Evolutionary conservation across 2,888 invertebrate species (phyloP), one percentile per base, ranked within the genome.

Genomic region (Pteria penguin): DNA sequence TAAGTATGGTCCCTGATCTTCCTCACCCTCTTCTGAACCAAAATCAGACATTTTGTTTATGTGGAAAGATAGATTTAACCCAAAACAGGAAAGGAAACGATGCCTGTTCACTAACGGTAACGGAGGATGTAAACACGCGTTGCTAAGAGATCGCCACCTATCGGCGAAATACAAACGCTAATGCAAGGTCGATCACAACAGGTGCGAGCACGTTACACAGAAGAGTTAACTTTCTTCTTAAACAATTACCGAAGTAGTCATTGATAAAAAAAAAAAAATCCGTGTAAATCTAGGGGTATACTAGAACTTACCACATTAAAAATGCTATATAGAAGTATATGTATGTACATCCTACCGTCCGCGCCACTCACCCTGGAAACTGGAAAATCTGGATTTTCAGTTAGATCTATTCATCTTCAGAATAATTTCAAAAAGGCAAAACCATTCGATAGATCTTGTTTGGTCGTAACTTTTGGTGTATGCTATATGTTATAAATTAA

Each of bases 21-120:
- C 91, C 52, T 91, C 91, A 83, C 86, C 87, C 66, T 91, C 91
- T 77, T 91, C 91, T 75, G 91, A 91, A 27, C 88, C 91, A 11
- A 85, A 81, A 63, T 90, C 88, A 61, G 91, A 91, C 91, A 91
- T 91, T 45, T 18, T 45, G 45, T 45, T 45, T 18, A 18, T 18
- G 8, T 11, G 14, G 8, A 45, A 45, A 55, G 31, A 24, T 5
- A 26, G 14, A 54, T 26, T 33, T 22, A 45, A 22, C 26, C 22
- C 3, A 5, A 66, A 45, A 27, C 31, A 32, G 31, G 4, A 57
- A 31, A 1, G 2, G 57, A 24, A 29, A 27, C 14, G 22, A 29
- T 27, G 60, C 18, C 54, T 52, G 31, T 67, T 55, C 45, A 29
- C 67, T 55, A 67, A 54, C 57, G 26, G 52, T 68, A 57, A 57